These are phyloP conservation scores for Helicoverpa assulta DNA, from an alignment of 2,888 invertebrate species.

Conservation along the genomic window DNA sequence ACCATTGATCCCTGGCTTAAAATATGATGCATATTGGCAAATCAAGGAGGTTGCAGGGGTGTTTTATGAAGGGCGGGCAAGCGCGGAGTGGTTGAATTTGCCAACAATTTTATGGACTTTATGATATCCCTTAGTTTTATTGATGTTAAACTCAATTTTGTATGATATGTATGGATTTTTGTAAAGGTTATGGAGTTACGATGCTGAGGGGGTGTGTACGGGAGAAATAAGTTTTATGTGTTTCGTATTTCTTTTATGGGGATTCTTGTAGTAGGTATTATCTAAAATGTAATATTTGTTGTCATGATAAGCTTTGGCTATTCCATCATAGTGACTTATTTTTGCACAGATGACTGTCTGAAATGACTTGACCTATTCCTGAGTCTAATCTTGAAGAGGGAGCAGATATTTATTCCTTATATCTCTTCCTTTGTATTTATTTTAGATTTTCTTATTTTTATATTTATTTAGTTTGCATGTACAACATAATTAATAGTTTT, in stretches of 20 bases:
- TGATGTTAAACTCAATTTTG: slow-evolving; percentile 81
- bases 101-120: slow-evolving; percentile 83
- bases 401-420: too few relatives aligned
- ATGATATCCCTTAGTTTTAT: slow-evolving; percentile 85
- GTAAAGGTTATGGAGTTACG: slow-evolving; percentile 44
- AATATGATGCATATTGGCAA: slow-evolving; percentile 33
- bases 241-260: neutral
- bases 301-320: too few relatives aligned
- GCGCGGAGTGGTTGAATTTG: slow-evolving; percentile 81
- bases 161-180: slow-evolving; percentile 82
- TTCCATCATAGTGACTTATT: too few relatives aligned
- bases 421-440: too few relatives aligned
- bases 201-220: slow-evolving; percentile 41
- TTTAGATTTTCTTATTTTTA: too few relatives aligned
- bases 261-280: neutral
- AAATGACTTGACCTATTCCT: too few relatives aligned
- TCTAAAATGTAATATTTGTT: neutral
- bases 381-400: too few relatives aligned
- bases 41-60: slow-evolving; percentile 32
- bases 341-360: too few relatives aligned
- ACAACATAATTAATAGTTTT: too few relatives aligned
- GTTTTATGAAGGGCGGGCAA: slow-evolving; percentile 72
- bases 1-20: neutral
- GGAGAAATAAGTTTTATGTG: neutral
- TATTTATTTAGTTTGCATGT: too few relatives aligned